Evolutionary conservation across 2,888 invertebrate species (phyloP).

Genomic region (Atherix ibis): DNA sequence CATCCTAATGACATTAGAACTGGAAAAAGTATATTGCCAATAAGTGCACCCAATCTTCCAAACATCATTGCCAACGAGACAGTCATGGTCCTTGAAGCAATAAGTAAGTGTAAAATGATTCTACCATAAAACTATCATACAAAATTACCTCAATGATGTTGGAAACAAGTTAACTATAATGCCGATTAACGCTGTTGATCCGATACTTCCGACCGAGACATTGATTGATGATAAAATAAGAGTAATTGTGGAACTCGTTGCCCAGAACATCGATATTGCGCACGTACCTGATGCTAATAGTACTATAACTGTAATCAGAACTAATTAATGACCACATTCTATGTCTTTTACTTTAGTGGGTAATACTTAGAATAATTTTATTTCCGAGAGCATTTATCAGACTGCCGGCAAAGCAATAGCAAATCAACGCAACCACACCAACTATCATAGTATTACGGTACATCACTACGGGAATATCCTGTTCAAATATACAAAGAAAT

Average conservation of each 20-base stretch:
- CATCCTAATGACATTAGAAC: slow-evolving; percentile 50
- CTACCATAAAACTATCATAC: no score
- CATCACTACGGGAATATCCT: slow-evolving; percentile 39
- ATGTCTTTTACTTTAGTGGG: no score
- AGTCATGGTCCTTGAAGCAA: slow-evolving; percentile 48
- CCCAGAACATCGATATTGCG: slow-evolving; percentile 40
- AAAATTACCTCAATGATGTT: slow-evolving; percentile 24
- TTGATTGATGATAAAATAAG: slow-evolving; percentile 39
- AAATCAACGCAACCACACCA: slow-evolving; percentile 42
- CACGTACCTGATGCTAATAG: slow-evolving; percentile 35
- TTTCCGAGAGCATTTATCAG: slow-evolving; percentile 38
- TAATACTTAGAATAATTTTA: slow-evolving; percentile 37
- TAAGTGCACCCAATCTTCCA: slow-evolving; percentile 51
- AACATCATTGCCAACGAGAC: slow-evolving; percentile 54
- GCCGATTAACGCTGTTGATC: slow-evolving; percentile 24
- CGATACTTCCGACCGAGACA: slow-evolving; percentile 31
- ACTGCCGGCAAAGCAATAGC: slow-evolving; percentile 44
- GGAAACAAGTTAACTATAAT: slow-evolving; percentile 25
- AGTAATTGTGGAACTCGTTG: slow-evolving; percentile 36
- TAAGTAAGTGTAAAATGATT: no score
- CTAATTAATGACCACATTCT: slow-evolving; percentile 4
- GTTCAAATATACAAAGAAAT: no score
- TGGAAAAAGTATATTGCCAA: slow-evolving; percentile 57
- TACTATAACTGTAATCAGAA: slow-evolving; percentile 23
- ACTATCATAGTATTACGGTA: slow-evolving; percentile 56